Conservation (phyloP, 2,113 vertebrate genomes). For the Pantherophis guttatus region DNA sequence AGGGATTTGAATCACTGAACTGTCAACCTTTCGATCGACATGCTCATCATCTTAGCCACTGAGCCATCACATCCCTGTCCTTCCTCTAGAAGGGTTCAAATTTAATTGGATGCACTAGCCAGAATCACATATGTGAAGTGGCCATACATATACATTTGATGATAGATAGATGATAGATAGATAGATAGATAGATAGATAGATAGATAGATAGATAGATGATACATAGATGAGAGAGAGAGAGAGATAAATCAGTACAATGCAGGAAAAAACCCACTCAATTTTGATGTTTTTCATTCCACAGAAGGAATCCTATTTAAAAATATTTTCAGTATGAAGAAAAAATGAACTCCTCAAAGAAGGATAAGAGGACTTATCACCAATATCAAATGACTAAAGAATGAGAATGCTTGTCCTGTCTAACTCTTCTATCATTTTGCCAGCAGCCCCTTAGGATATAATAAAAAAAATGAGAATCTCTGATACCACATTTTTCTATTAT, state of each 20-base stretch:
- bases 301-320: background rate
- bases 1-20: too few relatives aligned
- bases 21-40: too few relatives aligned
- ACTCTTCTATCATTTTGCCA: background rate
- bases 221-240: too few relatives aligned
- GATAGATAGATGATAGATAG: background rate
- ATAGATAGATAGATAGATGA: background rate
- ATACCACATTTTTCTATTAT: background rate
- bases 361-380: background rate
- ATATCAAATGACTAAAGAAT: background rate
- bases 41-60: too few relatives aligned
- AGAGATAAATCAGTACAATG: background rate
- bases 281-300: background rate
- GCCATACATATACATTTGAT: background rate
- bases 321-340: background rate
- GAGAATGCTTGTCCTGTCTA: background rate
- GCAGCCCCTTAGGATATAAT: background rate
- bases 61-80: too few relatives aligned
- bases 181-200: too few relatives aligned
- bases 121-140: background rate
- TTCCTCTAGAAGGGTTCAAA: background rate
- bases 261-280: background rate
- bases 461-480: background rate
- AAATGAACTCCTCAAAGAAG: background rate
- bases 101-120: background rate